Percentiles rank a stretch among this genome's conserved stretches.
phyloP scores from a whole-genome alignment of 2,113 vertebrate genomes.

The Entomyzon cyanotis region DNA sequence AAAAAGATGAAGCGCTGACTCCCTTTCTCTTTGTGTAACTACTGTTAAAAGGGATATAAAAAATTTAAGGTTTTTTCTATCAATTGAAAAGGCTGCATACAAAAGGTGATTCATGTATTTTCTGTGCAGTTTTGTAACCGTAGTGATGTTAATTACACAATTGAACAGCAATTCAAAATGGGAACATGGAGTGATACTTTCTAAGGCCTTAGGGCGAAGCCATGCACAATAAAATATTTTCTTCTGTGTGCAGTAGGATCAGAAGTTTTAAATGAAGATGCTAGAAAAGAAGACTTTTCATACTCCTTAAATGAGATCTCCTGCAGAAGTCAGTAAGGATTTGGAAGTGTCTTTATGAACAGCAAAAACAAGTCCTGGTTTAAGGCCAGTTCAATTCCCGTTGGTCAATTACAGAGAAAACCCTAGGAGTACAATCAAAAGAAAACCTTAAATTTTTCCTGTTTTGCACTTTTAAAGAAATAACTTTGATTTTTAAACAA shows the following conservation, averaged over 20 bases:
- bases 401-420: neutral
- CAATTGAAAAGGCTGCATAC: neutral
- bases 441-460: neutral
- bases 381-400: neutral
- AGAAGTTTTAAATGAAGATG: neutral
- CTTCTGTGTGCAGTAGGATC: neutral
- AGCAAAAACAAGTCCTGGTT: neutral
- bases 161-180: neutral
- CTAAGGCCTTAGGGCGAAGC: neutral
- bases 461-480: neutral
- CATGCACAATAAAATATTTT: neutral
- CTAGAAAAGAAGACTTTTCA: neutral
- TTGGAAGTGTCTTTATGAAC: neutral
- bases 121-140: neutral
- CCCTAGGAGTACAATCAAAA: neutral
- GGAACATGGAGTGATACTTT: neutral
- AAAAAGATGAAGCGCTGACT: conserved; percentile 64
- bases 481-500: neutral
- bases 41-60: conserved; percentile 58
- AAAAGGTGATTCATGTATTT: neutral
- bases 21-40: conserved; percentile 75
- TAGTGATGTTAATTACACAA: neutral
- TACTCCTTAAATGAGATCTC: neutral
- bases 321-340: neutral
- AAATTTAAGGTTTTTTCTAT: neutral